Conservation (phyloP, 2,888 invertebrate species). For the Mycalesis mineus region DNA sequence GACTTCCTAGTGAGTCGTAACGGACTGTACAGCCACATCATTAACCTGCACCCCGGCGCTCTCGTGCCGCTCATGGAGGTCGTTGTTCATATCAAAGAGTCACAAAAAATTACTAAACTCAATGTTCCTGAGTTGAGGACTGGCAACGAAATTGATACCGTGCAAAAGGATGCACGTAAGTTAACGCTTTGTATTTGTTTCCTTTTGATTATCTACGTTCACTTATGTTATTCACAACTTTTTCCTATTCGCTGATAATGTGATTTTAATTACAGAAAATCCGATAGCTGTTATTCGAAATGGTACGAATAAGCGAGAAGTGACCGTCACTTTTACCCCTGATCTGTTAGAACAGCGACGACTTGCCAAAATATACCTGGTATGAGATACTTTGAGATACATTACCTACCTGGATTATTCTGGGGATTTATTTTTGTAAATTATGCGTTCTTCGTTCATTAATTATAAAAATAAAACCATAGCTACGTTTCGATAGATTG, state of each 20-base stretch:
- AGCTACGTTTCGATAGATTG: too few relatives aligned
- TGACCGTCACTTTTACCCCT: conserved; percentile 78
- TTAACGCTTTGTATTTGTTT: conserved; percentile 17
- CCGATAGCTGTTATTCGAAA: conserved; percentile 54
- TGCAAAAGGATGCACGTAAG: conserved; percentile 67
- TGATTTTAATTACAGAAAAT: conserved; percentile 54
- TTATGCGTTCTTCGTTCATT: too few relatives aligned
- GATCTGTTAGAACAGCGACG: conserved; percentile 78
- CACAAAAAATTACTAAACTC: conserved; percentile 77
- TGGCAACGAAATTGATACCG: conserved; percentile 80
- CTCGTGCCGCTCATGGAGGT: too few relatives aligned
- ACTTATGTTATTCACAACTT: neutral
- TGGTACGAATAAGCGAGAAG: conserved; percentile 60
- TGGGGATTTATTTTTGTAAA: too few relatives aligned
- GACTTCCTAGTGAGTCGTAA: neutral
- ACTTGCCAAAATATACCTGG: conserved; percentile 65
- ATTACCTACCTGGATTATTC: too few relatives aligned
- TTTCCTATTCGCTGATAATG: neutral
- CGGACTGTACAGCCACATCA: conserved; percentile 80
- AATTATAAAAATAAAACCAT: too few relatives aligned
- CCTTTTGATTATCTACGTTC: too few relatives aligned
- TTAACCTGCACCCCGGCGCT: conserved; percentile 44
- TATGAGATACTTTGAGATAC: conserved; percentile 30
- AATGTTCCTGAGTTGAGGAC: conserved; percentile 81
- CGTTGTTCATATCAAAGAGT: conserved; percentile 72